phyloP scores from a whole-genome alignment of 2,113 vertebrate species.

The Cygnus buccinator region DNA sequence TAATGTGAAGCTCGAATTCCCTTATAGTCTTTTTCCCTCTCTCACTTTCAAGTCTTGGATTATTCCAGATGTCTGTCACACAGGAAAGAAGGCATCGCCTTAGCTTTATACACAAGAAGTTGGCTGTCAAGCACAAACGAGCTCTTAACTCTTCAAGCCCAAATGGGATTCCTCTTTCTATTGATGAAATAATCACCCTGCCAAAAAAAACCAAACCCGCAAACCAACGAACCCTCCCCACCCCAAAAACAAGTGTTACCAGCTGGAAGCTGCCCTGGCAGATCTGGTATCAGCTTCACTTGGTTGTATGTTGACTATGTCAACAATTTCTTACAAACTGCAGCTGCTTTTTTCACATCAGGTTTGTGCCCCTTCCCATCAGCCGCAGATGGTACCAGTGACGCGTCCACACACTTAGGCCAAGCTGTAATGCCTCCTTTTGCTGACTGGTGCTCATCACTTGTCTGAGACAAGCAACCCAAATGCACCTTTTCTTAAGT shows the following conservation, averaged over 20 bases:
- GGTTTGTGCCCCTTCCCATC: not conserved
- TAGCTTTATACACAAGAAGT: rapidly evolving
- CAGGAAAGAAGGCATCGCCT: not conserved
- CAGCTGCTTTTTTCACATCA: not conserved
- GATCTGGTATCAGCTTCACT: not conserved
- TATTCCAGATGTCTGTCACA: not conserved
- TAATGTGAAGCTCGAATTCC: not conserved
- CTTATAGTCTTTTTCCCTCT: not conserved
- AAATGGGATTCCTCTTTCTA: not conserved
- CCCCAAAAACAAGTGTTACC: not conserved
- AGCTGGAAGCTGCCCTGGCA: not conserved
- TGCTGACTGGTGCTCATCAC: not conserved
- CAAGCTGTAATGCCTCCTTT: not conserved
- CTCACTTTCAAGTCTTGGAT: not conserved
- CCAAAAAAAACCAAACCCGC: not conserved
- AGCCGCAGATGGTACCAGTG: too few relatives aligned
- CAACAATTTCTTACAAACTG: not conserved
- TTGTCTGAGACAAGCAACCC: not conserved
- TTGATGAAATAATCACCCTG: not conserved
- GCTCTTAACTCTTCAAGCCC: not conserved
- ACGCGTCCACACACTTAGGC: not conserved
- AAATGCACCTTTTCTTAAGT: not conserved
- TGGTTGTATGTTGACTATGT: not conserved
- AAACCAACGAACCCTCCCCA: not conserved
- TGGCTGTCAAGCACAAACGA: not conserved